Evolutionary conservation across 1,140 invertebrate genomes (phyloP).

Genomic region (Drosophila repleta): DNA sequence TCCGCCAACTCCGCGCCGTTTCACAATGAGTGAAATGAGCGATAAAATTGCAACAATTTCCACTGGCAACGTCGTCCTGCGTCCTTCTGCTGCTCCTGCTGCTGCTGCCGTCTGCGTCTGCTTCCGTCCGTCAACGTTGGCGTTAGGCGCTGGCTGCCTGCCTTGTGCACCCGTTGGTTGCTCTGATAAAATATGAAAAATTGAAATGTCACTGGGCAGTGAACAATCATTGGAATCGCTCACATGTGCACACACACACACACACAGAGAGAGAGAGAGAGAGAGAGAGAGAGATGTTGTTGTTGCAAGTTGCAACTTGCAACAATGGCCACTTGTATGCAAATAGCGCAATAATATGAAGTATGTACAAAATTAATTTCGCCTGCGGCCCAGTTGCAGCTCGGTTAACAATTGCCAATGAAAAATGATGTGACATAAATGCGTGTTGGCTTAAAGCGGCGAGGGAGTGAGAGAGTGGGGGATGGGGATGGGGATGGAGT

Average conservation of each 20-base stretch:
- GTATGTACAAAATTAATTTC: conserved; percentile 76
- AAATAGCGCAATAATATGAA: conserved; percentile 78
- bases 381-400: conserved; percentile 55
- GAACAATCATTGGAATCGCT: conserved; percentile 42
- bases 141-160: conserved; percentile 29
- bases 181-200: conserved; percentile 71
- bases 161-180: conserved; percentile 4
- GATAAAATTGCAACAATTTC: conserved; percentile 81
- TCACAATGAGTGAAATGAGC: conserved; percentile 74
- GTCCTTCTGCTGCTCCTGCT: conserved; percentile 11
- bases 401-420: conserved; percentile 76
- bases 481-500: no score
- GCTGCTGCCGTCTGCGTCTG: conserved; percentile 3
- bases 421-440: conserved; percentile 79
- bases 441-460: conserved; percentile 14
- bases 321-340: conserved; percentile 58
- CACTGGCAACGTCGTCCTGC: conserved; percentile 42
- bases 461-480: not conserved
- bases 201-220: conserved; percentile 69
- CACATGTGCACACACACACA: conserved; percentile 22
- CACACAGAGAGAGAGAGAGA: not conserved
- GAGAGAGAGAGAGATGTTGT: conserved; percentile 3
- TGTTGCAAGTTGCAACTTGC: conserved; percentile 43
- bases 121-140: conserved; percentile 11
- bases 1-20: conserved; percentile 2